phyloP scores from a whole-genome alignment of 2,113 vertebrate genomes.

The Rhegmatorhina hoffmannsi region DNA sequence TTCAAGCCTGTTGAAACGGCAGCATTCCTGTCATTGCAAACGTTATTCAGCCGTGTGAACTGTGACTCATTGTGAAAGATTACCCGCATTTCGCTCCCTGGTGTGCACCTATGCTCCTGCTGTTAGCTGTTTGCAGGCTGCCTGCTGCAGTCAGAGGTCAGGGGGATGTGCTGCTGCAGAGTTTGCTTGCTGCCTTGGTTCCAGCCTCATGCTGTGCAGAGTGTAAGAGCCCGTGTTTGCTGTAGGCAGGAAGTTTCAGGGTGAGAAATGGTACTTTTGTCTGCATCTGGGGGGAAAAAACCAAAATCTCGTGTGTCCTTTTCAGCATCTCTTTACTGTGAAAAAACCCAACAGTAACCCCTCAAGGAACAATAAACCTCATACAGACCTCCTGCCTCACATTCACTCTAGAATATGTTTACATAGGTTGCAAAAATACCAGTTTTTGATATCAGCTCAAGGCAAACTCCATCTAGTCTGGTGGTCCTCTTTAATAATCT shows the following conservation, averaged over 20 bases:
- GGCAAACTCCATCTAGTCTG: background rate
- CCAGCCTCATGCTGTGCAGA: background rate
- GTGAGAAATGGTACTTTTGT: background rate
- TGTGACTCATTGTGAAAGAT: conserved; percentile 36
- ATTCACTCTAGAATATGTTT: background rate
- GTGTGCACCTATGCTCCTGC: background rate
- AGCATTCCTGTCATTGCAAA: conserved; percentile 31
- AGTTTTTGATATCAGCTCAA: background rate
- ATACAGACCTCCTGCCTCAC: background rate
- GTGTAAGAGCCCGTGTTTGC: background rate
- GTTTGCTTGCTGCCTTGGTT: background rate
- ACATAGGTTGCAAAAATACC: background rate
- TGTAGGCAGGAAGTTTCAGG: background rate
- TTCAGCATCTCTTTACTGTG: background rate
- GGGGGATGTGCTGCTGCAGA: background rate
- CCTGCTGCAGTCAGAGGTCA: background rate
- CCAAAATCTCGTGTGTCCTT: background rate
- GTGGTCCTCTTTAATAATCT: background rate
- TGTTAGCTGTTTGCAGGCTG: background rate
- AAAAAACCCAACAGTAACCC: background rate
- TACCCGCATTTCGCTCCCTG: background rate
- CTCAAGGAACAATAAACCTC: background rate
- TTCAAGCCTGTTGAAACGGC: conserved; percentile 28
- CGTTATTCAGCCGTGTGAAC: background rate
- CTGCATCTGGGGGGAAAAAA: background rate